Evolutionary conservation across 2,888 invertebrate genomes (phyloP).

Genomic region (Anthophora plumipes): DNA sequence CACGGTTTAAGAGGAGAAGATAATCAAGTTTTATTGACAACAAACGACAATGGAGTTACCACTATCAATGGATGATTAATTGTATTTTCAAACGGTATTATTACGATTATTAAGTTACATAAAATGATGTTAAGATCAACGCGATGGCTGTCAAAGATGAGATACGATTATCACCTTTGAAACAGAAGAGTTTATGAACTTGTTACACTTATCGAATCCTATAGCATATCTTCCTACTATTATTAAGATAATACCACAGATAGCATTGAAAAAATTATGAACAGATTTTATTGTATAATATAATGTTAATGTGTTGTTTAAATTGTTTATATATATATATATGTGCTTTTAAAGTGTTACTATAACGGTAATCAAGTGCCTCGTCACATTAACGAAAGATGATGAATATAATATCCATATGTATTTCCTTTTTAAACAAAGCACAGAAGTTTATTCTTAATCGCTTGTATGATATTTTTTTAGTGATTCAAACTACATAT

Average conservation of each 20-base stretch:
- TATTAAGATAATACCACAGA: not conserved
- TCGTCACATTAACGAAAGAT: constrained; percentile 20
- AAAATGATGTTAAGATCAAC: constrained; percentile 1
- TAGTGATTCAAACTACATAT: constrained; percentile 9
- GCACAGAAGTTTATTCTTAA: constrained; percentile 12
- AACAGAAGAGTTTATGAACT: not conserved
- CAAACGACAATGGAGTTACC: constrained; percentile 54
- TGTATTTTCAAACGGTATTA: not conserved
- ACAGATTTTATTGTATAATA: not conserved
- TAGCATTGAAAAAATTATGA: not conserved
- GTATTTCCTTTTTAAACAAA: not conserved
- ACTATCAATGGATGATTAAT: constrained; percentile 54
- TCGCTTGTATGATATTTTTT: constrained; percentile 43
- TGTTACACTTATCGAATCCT: not conserved
- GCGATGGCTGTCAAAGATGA: not conserved
- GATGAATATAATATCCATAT: not conserved
- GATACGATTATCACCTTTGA: not conserved
- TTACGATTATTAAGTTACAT: not conserved
- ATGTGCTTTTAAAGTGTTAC: constrained; percentile 29
- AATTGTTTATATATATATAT: constrained; percentile 29
- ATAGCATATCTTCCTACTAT: not conserved
- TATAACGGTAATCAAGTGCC: constrained; percentile 68
- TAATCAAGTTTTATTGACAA: constrained; percentile 80
- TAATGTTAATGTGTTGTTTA: constrained; percentile 1
- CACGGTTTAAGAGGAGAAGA: constrained; percentile 80